A percentile compares a stretch with the other conserved stretches of the same genome.
phyloP scores from a whole-genome alignment of 2,113 vertebrate species.

The Rattus rattus region DNA sequence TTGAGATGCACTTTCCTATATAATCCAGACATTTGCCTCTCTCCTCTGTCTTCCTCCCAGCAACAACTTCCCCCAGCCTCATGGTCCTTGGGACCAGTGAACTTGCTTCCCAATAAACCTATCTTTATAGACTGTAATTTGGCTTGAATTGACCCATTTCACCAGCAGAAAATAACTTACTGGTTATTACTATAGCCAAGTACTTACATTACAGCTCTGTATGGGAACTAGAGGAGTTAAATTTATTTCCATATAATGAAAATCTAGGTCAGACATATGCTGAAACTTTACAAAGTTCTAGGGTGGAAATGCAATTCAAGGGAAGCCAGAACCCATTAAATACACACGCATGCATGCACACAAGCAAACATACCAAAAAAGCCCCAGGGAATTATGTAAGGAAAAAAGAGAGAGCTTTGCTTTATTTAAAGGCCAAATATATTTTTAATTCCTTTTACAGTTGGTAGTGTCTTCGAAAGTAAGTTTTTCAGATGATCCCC shows the following conservation, averaged over 20 bases:
- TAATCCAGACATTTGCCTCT: no score
- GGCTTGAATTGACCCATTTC: no score
- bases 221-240: constrained; percentile 15
- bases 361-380: not conserved
- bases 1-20: no score
- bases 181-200: not conserved
- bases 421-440: constrained; percentile 59
- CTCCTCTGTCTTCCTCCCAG: no score
- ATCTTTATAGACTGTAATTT: no score
- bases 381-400: not conserved
- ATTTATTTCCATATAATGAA: constrained; percentile 50
- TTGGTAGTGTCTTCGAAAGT: constrained; percentile 10
- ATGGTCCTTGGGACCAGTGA: no score
- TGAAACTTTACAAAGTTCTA: constrained; percentile 54
- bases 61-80: no score
- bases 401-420: not conserved
- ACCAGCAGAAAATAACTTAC: no score
- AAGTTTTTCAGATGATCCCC: not conserved
- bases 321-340: not conserved
- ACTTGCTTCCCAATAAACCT: no score
- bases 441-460: not conserved
- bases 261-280: constrained; percentile 18
- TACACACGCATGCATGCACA: not conserved
- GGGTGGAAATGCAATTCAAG: not conserved
- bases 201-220: constrained; percentile 45